phyloP scores from a whole-genome alignment of 2,113 vertebrate genomes.

The Ceratotherium simum region DNA sequence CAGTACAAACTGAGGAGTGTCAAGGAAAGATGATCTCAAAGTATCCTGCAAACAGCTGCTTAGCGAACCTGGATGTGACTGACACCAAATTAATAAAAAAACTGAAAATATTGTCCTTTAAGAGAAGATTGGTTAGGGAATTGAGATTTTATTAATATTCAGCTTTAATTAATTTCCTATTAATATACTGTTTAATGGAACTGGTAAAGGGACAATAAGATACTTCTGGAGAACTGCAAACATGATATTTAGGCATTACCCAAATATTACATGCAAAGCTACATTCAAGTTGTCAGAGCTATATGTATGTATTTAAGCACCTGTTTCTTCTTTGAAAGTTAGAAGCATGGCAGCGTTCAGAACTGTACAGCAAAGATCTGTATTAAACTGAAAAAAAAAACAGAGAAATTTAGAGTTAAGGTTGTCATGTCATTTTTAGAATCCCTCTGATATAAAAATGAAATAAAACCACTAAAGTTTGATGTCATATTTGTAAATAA shows the following conservation, averaged over 20 bases:
- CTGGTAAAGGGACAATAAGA: neutral
- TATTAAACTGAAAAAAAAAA: conserved; percentile 55
- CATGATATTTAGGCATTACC: neutral
- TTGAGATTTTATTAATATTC: neutral
- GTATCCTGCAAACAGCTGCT: neutral
- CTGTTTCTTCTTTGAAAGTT: conserved; percentile 56
- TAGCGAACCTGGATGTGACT: neutral
- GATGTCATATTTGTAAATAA: conserved; percentile 63
- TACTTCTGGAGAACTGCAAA: neutral
- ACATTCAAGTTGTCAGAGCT: neutral
- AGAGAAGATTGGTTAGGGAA: neutral
- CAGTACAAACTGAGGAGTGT: neutral
- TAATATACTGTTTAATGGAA: neutral
- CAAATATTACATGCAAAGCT: neutral
- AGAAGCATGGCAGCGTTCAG: neutral
- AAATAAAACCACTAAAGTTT: conserved; percentile 44
- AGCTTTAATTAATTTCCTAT: neutral
- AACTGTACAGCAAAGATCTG: neutral
- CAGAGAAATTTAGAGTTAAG: conserved; percentile 46
- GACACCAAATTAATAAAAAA: neutral
- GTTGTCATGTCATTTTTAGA: conserved; percentile 51
- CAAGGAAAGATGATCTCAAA: neutral
- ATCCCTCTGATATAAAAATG: neutral
- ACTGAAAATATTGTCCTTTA: neutral
- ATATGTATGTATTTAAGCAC: neutral